A percentile compares a stretch with the other conserved stretches of the same genome.
These are phyloP conservation scores for Daboia siamensis DNA, from an alignment of 2,113 vertebrate species.

Conservation along the genomic window DNA sequence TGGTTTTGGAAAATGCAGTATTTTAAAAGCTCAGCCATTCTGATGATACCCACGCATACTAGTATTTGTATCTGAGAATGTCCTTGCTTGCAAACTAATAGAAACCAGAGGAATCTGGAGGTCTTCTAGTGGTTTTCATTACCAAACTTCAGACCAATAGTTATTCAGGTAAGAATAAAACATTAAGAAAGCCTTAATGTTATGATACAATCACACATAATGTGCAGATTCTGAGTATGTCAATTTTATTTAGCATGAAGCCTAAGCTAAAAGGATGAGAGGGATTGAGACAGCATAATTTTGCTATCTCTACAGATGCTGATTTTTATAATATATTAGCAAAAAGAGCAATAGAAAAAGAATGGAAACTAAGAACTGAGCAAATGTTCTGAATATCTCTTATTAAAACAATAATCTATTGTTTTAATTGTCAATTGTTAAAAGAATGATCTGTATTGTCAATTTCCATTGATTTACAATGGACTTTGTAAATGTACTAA, in stretches of 20 bases:
- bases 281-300: constrained; percentile 8
- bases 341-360: neutral
- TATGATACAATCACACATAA: constrained; percentile 9
- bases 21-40: neutral
- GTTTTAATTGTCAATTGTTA: constrained; percentile 8
- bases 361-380: neutral
- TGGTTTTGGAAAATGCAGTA: neutral
- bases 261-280: neutral
- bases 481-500: too few species aligned
- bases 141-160: neutral
- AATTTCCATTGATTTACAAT: constrained; percentile 23
- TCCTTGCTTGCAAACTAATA: neutral
- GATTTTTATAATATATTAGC: constrained; percentile 20
- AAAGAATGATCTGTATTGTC: constrained; percentile 18
- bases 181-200: constrained; percentile 12
- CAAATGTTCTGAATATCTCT: neutral
- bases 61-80: neutral
- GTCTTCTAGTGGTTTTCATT: constrained; percentile 8
- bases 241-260: constrained; percentile 9
- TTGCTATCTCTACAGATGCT: neutral
- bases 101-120: neutral
- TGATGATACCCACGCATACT: neutral
- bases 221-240: constrained; percentile 3
- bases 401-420: constrained; percentile 11
- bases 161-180: constrained; percentile 5